These are phyloP conservation scores for Girardia tigrina DNA, from an alignment of 2,888 invertebrate species.

Conservation along the genomic window DNA sequence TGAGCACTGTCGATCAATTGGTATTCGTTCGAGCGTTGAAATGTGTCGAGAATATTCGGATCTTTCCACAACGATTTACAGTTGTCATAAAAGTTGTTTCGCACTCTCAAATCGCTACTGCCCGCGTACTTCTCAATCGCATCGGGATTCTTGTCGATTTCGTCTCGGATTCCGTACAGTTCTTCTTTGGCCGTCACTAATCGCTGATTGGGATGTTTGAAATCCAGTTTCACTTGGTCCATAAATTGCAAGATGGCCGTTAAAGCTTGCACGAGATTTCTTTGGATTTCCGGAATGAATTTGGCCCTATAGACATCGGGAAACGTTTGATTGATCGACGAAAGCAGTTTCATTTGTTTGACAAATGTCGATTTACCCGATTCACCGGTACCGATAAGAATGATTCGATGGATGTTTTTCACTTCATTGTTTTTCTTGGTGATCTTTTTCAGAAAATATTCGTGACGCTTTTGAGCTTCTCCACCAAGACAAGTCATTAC, in stretches of 20 bases:
- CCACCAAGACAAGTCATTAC: not conserved
- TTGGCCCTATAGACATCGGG: slow-evolving; percentile 25
- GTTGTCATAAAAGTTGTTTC: slow-evolving; percentile 29
- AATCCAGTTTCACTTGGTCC: slow-evolving; percentile 6
- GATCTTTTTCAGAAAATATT: slow-evolving; percentile 31
- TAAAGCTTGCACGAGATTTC: slow-evolving; percentile 31
- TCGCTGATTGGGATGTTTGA: not conserved
- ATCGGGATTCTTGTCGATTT: slow-evolving; percentile 31
- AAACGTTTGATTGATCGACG: slow-evolving; percentile 30
- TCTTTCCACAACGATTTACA: slow-evolving; percentile 32
- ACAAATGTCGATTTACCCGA: slow-evolving; percentile 35
- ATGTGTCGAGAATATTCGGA: slow-evolving; percentile 29
- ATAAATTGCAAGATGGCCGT: slow-evolving; percentile 31
- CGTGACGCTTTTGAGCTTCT: slow-evolving; percentile 31
- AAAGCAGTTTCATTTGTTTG: slow-evolving; percentile 35
- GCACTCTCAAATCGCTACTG: not conserved
- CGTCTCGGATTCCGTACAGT: slow-evolving; percentile 27
- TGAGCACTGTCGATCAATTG: slow-evolving; percentile 33
- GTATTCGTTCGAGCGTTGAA: slow-evolving; percentile 30
- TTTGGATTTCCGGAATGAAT: slow-evolving; percentile 32
- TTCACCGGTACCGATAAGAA: slow-evolving; percentile 35
- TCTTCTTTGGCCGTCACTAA: not conserved
- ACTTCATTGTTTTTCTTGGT: slow-evolving; percentile 25
- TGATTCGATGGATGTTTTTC: slow-evolving; percentile 31
- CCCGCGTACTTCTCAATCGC: slow-evolving; percentile 29